These are phyloP conservation scores for Latrodectus elegans DNA, from an alignment of 2,888 invertebrate species.

Conservation along the genomic window DNA sequence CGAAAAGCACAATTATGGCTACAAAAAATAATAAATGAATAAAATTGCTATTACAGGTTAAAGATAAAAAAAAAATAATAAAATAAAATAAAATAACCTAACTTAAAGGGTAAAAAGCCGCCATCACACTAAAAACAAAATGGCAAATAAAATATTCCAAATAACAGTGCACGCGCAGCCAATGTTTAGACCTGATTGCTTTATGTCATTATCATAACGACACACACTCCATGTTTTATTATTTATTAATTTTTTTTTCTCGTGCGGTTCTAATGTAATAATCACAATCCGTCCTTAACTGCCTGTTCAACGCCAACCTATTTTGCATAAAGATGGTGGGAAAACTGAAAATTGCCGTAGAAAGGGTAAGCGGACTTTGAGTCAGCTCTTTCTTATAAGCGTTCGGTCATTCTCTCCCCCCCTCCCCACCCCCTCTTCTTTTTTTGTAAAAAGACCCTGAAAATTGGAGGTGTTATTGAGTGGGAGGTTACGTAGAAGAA, in stretches of 20 bases:
- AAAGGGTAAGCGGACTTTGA: background rate
- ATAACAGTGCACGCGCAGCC: background rate
- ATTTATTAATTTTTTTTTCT: background rate
- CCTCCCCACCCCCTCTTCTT: background rate
- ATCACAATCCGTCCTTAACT: conserved; percentile 39
- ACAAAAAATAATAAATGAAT: too few relatives aligned
- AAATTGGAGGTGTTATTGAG: conserved; percentile 2
- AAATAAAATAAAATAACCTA: too few relatives aligned
- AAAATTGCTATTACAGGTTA: too few relatives aligned
- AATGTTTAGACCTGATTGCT: background rate
- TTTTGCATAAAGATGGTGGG: conserved; percentile 58
- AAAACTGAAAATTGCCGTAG: background rate
- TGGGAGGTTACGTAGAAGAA: background rate
- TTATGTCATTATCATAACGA: background rate
- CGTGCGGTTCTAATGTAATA: conserved; percentile 35
- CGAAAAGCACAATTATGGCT: too few relatives aligned
- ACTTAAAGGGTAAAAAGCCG: too few relatives aligned
- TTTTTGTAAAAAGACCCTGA: background rate
- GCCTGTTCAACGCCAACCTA: conserved; percentile 41
- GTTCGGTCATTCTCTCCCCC: background rate
- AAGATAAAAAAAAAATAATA: too few relatives aligned
- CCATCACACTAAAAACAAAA: background rate
- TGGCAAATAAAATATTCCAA: background rate
- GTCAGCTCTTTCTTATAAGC: background rate
- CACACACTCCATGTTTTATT: background rate